Percentiles rank a stretch among this genome's conserved stretches.
Conservation (phyloP, 2,888 invertebrate genomes). For the Cheilosia soror region DNA sequence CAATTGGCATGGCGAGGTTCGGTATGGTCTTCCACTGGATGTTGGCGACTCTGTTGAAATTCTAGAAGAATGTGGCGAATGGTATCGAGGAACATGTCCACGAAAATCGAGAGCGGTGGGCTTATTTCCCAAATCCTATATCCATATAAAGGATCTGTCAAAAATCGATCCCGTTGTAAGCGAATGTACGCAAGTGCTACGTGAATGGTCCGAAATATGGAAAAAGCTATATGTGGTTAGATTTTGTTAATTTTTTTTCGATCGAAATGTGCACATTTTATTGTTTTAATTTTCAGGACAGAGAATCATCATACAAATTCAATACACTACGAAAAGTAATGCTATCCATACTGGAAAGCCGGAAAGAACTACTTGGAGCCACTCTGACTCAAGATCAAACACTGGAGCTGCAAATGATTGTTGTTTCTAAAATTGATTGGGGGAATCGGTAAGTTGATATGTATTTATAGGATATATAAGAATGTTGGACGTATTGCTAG, state of each 20-base stretch:
- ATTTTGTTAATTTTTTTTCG: slow-evolving; percentile 79
- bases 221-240: slow-evolving; percentile 94
- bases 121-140: slow-evolving; percentile 93
- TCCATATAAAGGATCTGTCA: slow-evolving; percentile 93
- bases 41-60: slow-evolving; percentile 97
- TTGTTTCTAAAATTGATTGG: slow-evolving; percentile 97
- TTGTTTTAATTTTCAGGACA: slow-evolving; percentile 86
- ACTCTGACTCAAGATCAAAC: slow-evolving; percentile 97
- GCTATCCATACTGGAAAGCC: slow-evolving; percentile 93
- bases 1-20: slow-evolving; percentile 93
- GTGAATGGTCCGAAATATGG: slow-evolving; percentile 98
- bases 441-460: slow-evolving; percentile 92
- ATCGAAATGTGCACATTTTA: not conserved
- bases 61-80: slow-evolving; percentile 92
- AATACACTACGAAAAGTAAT: slow-evolving; percentile 94
- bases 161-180: slow-evolving; percentile 95
- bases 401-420: slow-evolving; percentile 92
- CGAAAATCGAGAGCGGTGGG: slow-evolving; percentile 87
- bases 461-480: not conserved
- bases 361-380: slow-evolving; percentile 93
- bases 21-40: slow-evolving; percentile 92
- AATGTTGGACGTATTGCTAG: no score
- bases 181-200: slow-evolving; percentile 94
- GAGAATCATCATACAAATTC: slow-evolving; percentile 93
- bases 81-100: slow-evolving; percentile 94